Conservation (phyloP, 2,797 vertebrate species). For the Sebastes vulpes region DNA sequence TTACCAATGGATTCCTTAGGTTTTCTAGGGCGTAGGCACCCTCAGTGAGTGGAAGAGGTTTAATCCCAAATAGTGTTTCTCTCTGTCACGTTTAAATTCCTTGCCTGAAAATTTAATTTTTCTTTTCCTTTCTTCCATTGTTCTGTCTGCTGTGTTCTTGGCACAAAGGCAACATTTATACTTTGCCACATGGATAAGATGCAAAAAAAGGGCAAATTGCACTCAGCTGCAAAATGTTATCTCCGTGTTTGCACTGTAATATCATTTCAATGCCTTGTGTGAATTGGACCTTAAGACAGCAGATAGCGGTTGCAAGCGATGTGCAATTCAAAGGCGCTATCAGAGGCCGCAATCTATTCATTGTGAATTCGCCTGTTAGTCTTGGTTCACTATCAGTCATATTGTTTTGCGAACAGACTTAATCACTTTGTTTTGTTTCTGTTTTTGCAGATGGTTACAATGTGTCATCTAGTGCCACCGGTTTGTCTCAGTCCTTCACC, state of each 20-base stretch:
- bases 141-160: no score
- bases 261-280: not conserved
- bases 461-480: slow-evolving; percentile 5
- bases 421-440: not conserved
- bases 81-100: not conserved
- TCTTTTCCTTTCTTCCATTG: not conserved
- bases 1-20: not conserved
- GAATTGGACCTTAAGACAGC: not conserved
- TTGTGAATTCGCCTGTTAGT: not conserved
- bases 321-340: not conserved
- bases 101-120: not conserved
- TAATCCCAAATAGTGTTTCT: not conserved
- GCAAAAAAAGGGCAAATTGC: not conserved
- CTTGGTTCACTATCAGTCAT: not conserved
- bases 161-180: not conserved
- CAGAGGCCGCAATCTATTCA: not conserved
- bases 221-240: not conserved
- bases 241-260: no score
- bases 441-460: slow-evolving; percentile 63
- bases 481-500: not conserved
- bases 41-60: not conserved
- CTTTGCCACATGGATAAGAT: not conserved
- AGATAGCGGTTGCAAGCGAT: not conserved
- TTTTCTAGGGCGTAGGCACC: not conserved
- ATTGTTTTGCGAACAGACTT: not conserved